These are phyloP conservation scores for Lasioglossum pauxillum DNA, from an alignment of 2,888 invertebrate genomes.

Conservation along the genomic window DNA sequence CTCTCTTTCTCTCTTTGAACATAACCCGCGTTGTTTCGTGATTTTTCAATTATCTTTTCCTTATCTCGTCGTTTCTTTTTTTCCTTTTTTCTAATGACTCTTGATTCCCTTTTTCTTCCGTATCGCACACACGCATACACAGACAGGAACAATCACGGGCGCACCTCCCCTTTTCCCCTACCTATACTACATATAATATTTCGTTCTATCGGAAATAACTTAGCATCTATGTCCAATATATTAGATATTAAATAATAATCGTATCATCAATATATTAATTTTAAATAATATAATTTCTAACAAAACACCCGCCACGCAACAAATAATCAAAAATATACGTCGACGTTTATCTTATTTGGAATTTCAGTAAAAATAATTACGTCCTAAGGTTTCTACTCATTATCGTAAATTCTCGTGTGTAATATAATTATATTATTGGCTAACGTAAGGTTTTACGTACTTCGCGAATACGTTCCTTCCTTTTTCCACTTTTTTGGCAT, in stretches of 20 bases:
- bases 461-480: conserved; percentile 55
- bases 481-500: conserved; percentile 65
- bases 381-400: conserved; percentile 58
- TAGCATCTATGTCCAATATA: conserved; percentile 82
- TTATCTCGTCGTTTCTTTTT: not conserved
- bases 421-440: conserved; percentile 57
- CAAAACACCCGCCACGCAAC: conserved; percentile 80
- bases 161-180: conserved; percentile 46
- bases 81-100: conserved; percentile 49
- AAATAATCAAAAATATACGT: conserved; percentile 78
- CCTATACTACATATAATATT: conserved; percentile 60
- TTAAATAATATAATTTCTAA: conserved; percentile 84
- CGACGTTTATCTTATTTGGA: conserved; percentile 69
- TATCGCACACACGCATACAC: conserved; percentile 60
- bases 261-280: conserved; percentile 83
- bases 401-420: conserved; percentile 65
- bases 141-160: conserved; percentile 67
- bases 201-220: conserved; percentile 78
- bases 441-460: conserved; percentile 50
- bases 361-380: conserved; percentile 66
- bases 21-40: conserved; percentile 51
- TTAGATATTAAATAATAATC: conserved; percentile 82
- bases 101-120: conserved; percentile 26
- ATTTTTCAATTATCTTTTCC: conserved; percentile 22
- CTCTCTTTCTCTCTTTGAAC: conserved; percentile 48